Conservation (phyloP, 2,113 vertebrate species). For the Brachyistius frenatus region DNA sequence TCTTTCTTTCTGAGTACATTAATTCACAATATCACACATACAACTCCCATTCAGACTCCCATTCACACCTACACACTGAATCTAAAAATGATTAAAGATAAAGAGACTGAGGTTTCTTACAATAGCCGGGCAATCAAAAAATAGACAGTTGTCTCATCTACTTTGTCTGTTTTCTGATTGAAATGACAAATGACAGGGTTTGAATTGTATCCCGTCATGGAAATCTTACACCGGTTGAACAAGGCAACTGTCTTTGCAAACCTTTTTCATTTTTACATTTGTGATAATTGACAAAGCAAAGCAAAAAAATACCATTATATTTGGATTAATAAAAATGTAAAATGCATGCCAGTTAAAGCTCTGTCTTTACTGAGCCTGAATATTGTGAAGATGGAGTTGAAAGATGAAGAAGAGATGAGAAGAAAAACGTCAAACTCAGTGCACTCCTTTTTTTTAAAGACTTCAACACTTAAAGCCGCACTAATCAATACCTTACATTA, state of each 20-base stretch:
- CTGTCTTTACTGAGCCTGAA: background rate
- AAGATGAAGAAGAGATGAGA: conserved; percentile 5
- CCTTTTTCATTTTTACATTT: background rate
- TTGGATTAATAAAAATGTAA: too few relatives aligned
- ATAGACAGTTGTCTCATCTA: conserved; percentile 9
- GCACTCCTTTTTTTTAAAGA: background rate
- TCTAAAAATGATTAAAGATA: conserved; percentile 14
- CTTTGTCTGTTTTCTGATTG: conserved; percentile 3
- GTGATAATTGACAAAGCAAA: background rate
- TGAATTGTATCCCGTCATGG: background rate
- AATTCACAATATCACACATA: conserved; percentile 47
- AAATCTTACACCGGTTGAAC: background rate
- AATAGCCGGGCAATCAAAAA: background rate
- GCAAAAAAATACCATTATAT: too few relatives aligned
- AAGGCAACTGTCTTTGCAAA: background rate
- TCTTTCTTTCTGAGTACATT: conserved; percentile 22
- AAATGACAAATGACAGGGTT: conserved; percentile 5
- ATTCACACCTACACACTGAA: conserved; percentile 25
- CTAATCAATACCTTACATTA: background rate
- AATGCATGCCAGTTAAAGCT: too few relatives aligned
- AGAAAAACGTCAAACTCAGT: background rate
- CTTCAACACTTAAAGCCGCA: background rate
- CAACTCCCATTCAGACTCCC: conserved; percentile 24
- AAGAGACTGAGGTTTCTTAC: background rate
- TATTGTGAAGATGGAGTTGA: background rate